Percentiles rank a stretch among this genome's conserved stretches.
Conservation (phyloP, 1,140 invertebrate species). For the Argopecten irradians region DNA sequence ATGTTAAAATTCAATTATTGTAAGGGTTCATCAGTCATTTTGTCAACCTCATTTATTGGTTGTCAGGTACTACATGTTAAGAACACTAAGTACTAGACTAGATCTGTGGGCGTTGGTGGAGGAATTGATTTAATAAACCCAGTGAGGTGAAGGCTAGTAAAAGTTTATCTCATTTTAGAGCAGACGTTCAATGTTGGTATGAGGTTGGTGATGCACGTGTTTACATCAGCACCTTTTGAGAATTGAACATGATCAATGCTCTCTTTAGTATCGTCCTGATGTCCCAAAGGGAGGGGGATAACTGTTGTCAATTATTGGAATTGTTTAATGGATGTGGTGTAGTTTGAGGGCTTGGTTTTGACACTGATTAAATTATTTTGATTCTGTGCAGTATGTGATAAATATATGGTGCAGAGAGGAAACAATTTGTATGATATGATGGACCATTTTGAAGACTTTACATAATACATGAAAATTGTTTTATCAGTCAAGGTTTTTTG, state of each 20-base stretch:
- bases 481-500: too few species aligned
- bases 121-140: neutral
- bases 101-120: neutral
- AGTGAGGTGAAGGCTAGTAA: neutral
- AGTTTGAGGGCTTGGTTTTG: neutral
- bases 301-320: constrained; percentile 22
- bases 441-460: too few species aligned
- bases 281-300: neutral
- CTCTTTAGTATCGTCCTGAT: neutral
- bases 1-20: too few species aligned
- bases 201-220: neutral
- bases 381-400: neutral
- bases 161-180: neutral
- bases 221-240: neutral
- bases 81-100: neutral
- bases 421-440: too few species aligned
- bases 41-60: too few species aligned
- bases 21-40: too few species aligned
- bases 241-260: neutral
- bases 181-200: neutral
- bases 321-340: neutral
- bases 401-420: neutral
- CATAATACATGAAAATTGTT: too few species aligned
- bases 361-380: neutral
- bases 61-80: too few species aligned